Evolutionary conservation across 2,113 vertebrate species (phyloP), one percentile per base, ranked within the genome.

Genomic region (Zosterops hypoxanthus): DNA sequence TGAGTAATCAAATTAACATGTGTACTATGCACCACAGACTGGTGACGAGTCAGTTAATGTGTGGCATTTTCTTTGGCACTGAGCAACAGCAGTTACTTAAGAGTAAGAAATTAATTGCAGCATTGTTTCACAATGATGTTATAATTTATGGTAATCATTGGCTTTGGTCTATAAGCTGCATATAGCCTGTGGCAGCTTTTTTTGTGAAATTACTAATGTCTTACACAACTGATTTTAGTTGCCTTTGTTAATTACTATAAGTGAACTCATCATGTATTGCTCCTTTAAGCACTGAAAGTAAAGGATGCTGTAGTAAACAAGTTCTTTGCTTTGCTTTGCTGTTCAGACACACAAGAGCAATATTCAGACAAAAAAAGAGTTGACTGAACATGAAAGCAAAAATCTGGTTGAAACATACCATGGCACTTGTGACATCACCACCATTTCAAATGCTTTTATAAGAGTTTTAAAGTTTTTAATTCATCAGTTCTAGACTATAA

Each of bases 111-210:
- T 98, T 98, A 98, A 98, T 98, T 98, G 96, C 94, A 91, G 88
- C 92, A 91, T 94, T 98, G 98, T 98, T 97, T 96, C 97, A 97
- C 92, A 96, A 97, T 98, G 98, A 97, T 98, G 96, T 98, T 97
- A 82, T 98, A 99, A 99, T 98, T 98, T 98, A 99, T 98, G 97
- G 96, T 97, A 98, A 98, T 98, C 55, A 97, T 97, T 98, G 97
- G 85, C 97, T 97, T 97, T 98, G 97, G 98, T 98, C 97, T 96
- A 95, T 96, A 97, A 98, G 92, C 91, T 95, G 90, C 66, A 29
- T 96, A 95, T 73, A 95, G 64, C 89, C 81, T 91, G 76, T 68
- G 88, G 82, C 63, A 92, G 69, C 21, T 56, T 95, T 94, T 97
- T 96, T 96, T 94, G 47, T 92, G 52, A 92, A 95, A 97, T 97